These are phyloP conservation scores for Acrossocheilus wenchowensis DNA, from an alignment of 2,797 vertebrate genomes.

Conservation along the genomic window DNA sequence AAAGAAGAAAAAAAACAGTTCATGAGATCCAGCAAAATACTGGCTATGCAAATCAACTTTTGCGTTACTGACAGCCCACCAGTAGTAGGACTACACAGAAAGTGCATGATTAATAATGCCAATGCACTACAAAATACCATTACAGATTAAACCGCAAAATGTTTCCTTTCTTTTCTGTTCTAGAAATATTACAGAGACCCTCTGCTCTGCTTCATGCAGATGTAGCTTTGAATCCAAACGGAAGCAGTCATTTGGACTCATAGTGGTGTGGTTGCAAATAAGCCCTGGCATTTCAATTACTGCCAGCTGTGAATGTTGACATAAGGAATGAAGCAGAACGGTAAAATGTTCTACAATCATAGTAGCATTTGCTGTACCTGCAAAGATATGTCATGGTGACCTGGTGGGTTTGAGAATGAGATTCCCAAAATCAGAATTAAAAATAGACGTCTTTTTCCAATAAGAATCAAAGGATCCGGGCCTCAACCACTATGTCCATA, in stretches of 20 bases:
- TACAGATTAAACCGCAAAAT: background rate
- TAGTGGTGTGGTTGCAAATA: conserved; percentile 59
- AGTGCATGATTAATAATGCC: background rate
- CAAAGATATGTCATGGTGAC: background rate
- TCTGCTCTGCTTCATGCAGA: conserved; percentile 11
- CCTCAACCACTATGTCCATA: background rate
- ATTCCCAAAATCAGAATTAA: conserved; percentile 13
- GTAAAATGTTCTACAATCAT: conserved; percentile 17
- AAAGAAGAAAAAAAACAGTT: background rate
- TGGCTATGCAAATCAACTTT: background rate
- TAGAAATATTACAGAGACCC: background rate
- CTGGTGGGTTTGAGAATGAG: background rate
- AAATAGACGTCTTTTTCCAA: conserved; percentile 2
- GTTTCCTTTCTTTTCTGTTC: background rate
- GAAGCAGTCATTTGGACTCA: conserved; percentile 47
- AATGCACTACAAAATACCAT: background rate
- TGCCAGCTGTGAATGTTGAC: conserved; percentile 53
- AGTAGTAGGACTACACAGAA: background rate
- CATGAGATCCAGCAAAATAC: background rate
- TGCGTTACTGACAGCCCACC: background rate
- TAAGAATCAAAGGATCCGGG: background rate
- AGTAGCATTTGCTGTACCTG: background rate
- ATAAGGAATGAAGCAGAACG: conserved; percentile 41
- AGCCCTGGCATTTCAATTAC: conserved; percentile 57
- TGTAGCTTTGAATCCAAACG: conserved; percentile 37